Evolutionary conservation across 2,113 vertebrate species (phyloP), one percentile per base, ranked within the genome.

Genomic region (Danio rerio): DNA sequence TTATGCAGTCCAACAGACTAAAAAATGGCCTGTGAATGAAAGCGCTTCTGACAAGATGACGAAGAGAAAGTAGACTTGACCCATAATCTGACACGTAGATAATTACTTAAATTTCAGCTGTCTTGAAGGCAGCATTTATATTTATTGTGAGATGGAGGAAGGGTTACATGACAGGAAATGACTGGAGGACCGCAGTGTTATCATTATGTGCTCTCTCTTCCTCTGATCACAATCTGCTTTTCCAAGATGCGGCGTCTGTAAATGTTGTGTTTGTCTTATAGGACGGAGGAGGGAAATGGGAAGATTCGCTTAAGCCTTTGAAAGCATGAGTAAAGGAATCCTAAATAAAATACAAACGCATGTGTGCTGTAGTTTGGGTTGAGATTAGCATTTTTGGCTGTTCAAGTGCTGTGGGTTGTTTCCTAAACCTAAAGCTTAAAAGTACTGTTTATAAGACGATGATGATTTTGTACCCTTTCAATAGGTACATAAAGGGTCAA

Each of bases 121-220:
- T 74, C 72, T 58, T 43, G 31, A 75, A 45, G 72, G 40, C 31
- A 72, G 20, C 20, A n/a, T 58, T 61, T 61, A 45, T 58, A 53
- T 42, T 50, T 80, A 76, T 66, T 58, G 73, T 84, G 82, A 83
- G 85, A 81, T 84, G 78, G 56, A 78, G 81, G 80, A 82, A 61
- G 82, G 86, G 74, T 63, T 68, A 70, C 65, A 76, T 88, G 84
- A 81, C 82, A 88, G 68, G 72, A 68, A 82, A 83, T 77, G 63
- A 82, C 81, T 76, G 75, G 69, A 81, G 49, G 73, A 78, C 53
- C 12, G 45, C 53, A 55, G 80, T 61, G 81, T 88, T 88, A 85
- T 89, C 87, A 61, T 52, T 52, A 59, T 66, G 42, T 47, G 71
- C 13, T 58, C 71, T 77, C 75, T 70, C 68, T 43, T 81, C 65